Evolutionary conservation across 64 coral and sea anemone species (phyloP), one percentile per base, ranked within the genome.

Genomic region (Catalaphyllia jardinei): DNA sequence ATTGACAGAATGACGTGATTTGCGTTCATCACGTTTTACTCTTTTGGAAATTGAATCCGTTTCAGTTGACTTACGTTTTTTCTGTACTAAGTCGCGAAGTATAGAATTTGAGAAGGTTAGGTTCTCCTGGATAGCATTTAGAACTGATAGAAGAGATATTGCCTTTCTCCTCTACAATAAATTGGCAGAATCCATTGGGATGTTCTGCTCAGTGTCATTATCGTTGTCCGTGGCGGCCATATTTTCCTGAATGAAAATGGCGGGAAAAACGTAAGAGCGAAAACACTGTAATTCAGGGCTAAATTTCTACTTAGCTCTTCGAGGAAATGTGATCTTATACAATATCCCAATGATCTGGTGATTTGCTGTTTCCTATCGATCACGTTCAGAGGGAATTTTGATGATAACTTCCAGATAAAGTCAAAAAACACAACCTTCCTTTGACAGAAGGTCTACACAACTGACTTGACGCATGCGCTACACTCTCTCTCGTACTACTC

Each of bases 401-500:
- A 27, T 55, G 60, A 79, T 52, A 29, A 2, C 55, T 24, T n/a
- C 18, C 51, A 79, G 2, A 55, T 52, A 14, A 9, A 29, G 10
- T 31, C n/a, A n/a, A 24, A 9, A 78, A 24, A 54, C 0, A 16
- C 76, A 46, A 1, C 76, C 76, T 78, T 78, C 76, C 35, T 52
- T 24, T 62, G 35, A 78, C 76, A 9, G 22, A 78, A 52, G 76
- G 50, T 51, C 76, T 31, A 76, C 76, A 78, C 76, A 78, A 78
- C 76, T 78, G 50, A 78, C 14, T 78, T 30, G 76, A 78, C 50
- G 76, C 76, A 78, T 78, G 76, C 76, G 46, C 76, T 78, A 24
- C 76, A 78, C 76, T 55, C 76, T 78, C n/a, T 74, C 76, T 54
- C 76, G 75, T 77, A 77, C 38, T 39, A 77, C 75, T 77, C 75